These are phyloP conservation scores for Piprites chloris DNA, from an alignment of 2,113 vertebrate species.

Conservation along the genomic window DNA sequence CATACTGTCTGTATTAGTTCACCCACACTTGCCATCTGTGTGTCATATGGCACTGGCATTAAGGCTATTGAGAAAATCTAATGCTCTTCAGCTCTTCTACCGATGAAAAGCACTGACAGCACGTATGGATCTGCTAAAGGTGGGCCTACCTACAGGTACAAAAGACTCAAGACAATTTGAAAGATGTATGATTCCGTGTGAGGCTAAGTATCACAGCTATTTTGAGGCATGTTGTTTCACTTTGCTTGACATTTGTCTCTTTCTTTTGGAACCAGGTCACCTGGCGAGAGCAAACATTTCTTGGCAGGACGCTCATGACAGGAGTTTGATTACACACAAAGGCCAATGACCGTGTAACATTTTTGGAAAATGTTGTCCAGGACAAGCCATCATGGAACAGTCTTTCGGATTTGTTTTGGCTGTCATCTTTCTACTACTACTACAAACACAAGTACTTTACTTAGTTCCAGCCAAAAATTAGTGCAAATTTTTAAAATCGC, in stretches of 20 bases:
- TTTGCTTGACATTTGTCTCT: constrained; percentile 37
- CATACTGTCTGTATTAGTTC: background rate
- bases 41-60: background rate
- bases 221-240: background rate
- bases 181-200: background rate
- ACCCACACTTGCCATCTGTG: background rate
- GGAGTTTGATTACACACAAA: constrained; percentile 49
- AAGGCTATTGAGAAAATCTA: background rate
- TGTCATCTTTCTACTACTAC: background rate
- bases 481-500: background rate
- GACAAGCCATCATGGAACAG: background rate
- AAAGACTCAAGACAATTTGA: background rate
- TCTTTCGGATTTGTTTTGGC: background rate
- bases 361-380: constrained; percentile 19
- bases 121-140: background rate
- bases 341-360: background rate
- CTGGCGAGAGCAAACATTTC: constrained; percentile 15
- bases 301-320: background rate
- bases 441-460: background rate
- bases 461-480: background rate
- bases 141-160: background rate
- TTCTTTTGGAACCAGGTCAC: constrained; percentile 33
- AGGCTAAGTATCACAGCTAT: constrained; percentile 1
- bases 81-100: background rate
- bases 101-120: background rate